phyloP scores from a whole-genome alignment of 2,888 invertebrate species.

The Lasius fuliginosus region DNA sequence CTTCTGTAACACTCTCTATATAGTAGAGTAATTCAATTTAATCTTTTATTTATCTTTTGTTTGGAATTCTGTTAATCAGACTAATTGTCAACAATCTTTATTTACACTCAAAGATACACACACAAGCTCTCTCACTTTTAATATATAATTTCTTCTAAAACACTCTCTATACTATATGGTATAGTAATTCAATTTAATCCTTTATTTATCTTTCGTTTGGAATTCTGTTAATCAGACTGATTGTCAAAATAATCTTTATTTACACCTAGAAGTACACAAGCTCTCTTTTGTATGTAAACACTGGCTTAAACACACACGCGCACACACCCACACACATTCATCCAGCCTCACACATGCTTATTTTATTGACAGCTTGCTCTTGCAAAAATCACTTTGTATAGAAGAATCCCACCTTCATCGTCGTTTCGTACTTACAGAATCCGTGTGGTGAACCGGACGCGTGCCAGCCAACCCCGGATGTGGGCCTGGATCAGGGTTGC shows the following conservation, averaged over 20 bases:
- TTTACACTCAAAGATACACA: not conserved
- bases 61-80: not conserved
- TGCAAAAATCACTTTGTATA: not conserved
- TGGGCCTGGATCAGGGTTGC: slow-evolving; percentile 92
- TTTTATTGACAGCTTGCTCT: not conserved
- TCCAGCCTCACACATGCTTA: not conserved
- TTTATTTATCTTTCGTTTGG: not conserved
- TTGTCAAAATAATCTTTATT: not conserved
- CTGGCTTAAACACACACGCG: not conserved
- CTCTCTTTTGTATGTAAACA: not conserved
- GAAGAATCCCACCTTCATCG: too few species aligned
- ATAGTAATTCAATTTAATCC: not conserved
- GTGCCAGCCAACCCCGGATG: slow-evolving; percentile 92
- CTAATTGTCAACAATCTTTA: not conserved
- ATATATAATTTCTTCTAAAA: not conserved
- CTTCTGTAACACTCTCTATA: not conserved
- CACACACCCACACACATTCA: not conserved
- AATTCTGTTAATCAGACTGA: not conserved
- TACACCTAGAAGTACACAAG: not conserved
- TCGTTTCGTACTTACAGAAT: slow-evolving; percentile 90
- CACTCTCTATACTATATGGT: not conserved
- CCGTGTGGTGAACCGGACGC: slow-evolving; percentile 88
- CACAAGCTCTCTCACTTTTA: not conserved
- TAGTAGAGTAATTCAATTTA: not conserved
- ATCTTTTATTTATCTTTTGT: not conserved